Conservation (phyloP, 2,797 vertebrate genomes). For the Phrynocephalus vlangalii region DNA sequence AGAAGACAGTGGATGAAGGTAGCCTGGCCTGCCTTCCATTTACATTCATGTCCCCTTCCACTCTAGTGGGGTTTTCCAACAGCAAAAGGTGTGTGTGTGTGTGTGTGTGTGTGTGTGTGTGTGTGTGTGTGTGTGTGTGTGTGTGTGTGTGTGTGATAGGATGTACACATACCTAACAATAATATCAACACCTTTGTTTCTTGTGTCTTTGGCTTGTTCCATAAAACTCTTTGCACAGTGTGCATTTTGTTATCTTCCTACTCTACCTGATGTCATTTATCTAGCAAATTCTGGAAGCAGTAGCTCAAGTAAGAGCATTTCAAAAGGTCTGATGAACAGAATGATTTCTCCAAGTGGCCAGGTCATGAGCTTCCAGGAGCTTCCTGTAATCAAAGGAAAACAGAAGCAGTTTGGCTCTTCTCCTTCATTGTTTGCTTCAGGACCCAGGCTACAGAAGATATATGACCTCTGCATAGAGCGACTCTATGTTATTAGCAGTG, state of each 20-base stretch:
- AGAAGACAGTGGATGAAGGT: background rate
- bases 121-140: fast-evolving
- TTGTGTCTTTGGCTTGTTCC: conserved; percentile 61
- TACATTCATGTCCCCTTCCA: background rate
- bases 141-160: background rate
- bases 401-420: no score
- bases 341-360: no score
- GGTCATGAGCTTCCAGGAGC: no score
- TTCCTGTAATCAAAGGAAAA: no score
- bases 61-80: background rate
- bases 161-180: background rate
- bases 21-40: fast-evolving
- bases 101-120: fast-evolving
- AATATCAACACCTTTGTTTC: conserved; percentile 35
- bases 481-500: no score
- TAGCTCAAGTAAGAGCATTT: no score
- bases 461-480: no score
- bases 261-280: no score
- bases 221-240: conserved; percentile 51
- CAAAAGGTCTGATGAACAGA: no score
- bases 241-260: background rate
- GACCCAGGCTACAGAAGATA: no score
- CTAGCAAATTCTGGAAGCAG: no score
- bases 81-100: background rate
- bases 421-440: no score